Base-by-base conservation (phyloP, 2,797 vertebrate species). In the Semotilus atromaculatus region DNA sequence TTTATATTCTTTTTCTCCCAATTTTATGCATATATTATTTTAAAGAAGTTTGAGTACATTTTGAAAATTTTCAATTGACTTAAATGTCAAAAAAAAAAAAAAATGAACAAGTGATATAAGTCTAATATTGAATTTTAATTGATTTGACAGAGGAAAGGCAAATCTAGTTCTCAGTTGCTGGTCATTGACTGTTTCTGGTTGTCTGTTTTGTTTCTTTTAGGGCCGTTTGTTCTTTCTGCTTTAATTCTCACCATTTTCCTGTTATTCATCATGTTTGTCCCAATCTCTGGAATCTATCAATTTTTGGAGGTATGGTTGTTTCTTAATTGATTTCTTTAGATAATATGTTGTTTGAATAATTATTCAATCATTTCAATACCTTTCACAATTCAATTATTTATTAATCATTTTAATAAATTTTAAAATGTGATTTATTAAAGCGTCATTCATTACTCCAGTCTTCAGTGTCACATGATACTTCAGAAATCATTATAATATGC, bases 211-310 rank as follows among this genome's bases (percentile, higher is more conserved):
- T 68, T 78, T 64, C 88, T 74, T 75, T 11, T 91, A 96, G 96
- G 94, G 94, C 95, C 95, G 31, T 99, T 99, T 89, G 93, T 99
- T 87, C 1, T 95, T 81, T 98, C 96, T 77, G 89, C 95, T 84
- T 48, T 96, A 85, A 82, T 90, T 91, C 94, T 99, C 77, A 97
- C 96, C 85, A 45, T 93, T 90, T 97, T 99, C 92, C 93, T 97
- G 81, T 90, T 97, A 66, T 94, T 97, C 94, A 96, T 99, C 94
- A 94, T 99, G 96, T 95, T 99, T 90, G 88, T 95, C 91, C 97
- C 95, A 10, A 84, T 96, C 80, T 82, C 95, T 84, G 77, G 90
- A 78, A 93, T 99, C 51, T 96, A 98, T 0, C 0, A 81, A 0
- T 93, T 94, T 94, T 93, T 99, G 79, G 94, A 98, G 97, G 98